phyloP scores from a whole-genome alignment of 2,888 invertebrate genomes.

The Leucania comma region DNA sequence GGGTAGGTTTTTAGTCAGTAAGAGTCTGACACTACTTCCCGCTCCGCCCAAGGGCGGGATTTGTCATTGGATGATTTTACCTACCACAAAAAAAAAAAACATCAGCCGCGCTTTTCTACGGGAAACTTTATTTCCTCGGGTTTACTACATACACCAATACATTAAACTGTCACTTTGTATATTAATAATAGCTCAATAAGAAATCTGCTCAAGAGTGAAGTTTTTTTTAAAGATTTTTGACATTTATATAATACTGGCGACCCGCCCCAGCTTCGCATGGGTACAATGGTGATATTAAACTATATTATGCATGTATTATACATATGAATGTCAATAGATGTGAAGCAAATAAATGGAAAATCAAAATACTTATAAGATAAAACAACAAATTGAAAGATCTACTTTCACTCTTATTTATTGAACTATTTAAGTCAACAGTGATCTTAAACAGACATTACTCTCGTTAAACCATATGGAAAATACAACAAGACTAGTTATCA shows the following conservation, averaged over 20 bases:
- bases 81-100: too few relatives aligned
- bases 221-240: not conserved
- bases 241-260: too few relatives aligned
- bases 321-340: not conserved
- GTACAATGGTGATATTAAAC: too few relatives aligned
- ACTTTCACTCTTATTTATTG: conserved; percentile 29
- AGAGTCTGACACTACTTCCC: too few relatives aligned
- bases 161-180: not conserved
- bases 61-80: too few relatives aligned
- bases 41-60: too few relatives aligned
- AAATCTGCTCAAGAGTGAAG: not conserved
- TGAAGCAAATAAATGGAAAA: too few relatives aligned
- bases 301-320: too few relatives aligned
- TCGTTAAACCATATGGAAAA: not conserved
- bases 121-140: not conserved
- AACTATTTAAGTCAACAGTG: not conserved
- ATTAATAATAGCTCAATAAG: too few relatives aligned
- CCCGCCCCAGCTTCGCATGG: too few relatives aligned
- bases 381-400: not conserved
- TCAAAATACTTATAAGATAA: not conserved
- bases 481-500: not conserved
- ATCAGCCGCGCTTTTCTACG: too few relatives aligned
- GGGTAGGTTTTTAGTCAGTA: too few relatives aligned
- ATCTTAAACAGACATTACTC: not conserved
- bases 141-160: not conserved